Conservation (phyloP, 2,888 invertebrate species). For the Salpingus planirostris region DNA sequence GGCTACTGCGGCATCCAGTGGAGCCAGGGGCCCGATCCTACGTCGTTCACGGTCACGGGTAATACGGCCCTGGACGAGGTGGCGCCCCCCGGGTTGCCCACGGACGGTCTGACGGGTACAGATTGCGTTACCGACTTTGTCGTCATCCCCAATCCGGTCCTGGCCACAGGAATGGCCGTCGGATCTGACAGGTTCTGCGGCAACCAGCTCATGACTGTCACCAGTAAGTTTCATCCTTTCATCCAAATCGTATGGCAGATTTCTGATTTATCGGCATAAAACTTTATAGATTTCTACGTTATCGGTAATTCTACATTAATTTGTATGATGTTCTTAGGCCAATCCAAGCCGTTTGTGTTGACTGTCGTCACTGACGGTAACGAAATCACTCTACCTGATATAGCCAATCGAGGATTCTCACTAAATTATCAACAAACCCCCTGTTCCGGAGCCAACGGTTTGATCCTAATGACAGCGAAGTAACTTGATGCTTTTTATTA, state of each 20-base stretch:
- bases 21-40: slow-evolving; percentile 44
- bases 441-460: slow-evolving; percentile 38
- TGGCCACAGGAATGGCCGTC: slow-evolving; percentile 34
- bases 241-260: no score
- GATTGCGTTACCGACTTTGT: slow-evolving; percentile 65
- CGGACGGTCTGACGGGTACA: slow-evolving; percentile 48
- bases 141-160: slow-evolving; percentile 59
- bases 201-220: slow-evolving; percentile 55
- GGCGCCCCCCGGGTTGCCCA: slow-evolving; percentile 49
- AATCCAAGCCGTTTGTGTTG: slow-evolving; percentile 62
- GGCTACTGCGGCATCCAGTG: slow-evolving; percentile 69
- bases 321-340: no score
- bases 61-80: slow-evolving; percentile 54
- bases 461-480: slow-evolving; percentile 1
- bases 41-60: slow-evolving; percentile 63
- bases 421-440: slow-evolving; percentile 58
- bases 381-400: slow-evolving; percentile 49
- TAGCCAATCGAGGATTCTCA: slow-evolving; percentile 67
- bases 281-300: no score
- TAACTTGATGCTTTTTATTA: not conserved
- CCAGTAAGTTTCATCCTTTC: slow-evolving; percentile 42
- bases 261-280: no score
- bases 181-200: slow-evolving; percentile 69
- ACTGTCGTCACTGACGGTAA: slow-evolving; percentile 60
- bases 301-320: no score